Percentiles rank a stretch among this genome's conserved stretches.
These are phyloP conservation scores for Oreonectes daqikongensis DNA, from an alignment of 2,797 vertebrate genomes.

Conservation along the genomic window DNA sequence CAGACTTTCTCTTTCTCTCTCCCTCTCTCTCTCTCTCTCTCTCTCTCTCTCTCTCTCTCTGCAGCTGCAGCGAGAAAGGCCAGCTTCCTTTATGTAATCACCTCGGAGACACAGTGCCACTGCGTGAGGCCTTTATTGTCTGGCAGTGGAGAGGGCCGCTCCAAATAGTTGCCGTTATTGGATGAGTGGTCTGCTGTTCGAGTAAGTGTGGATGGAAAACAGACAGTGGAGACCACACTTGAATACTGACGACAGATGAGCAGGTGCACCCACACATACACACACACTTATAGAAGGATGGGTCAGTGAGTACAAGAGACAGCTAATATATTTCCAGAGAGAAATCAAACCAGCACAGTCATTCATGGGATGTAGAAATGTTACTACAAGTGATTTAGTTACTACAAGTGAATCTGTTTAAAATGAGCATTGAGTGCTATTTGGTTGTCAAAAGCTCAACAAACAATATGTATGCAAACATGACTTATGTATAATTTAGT, in stretches of 20 bases:
- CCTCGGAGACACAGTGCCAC: slow-evolving; percentile 30
- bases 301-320: slow-evolving; percentile 2
- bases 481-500: no score
- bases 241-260: slow-evolving; percentile 28
- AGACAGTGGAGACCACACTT: slow-evolving; percentile 12
- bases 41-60: slow-evolving; percentile 12
- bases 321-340: slow-evolving; percentile 1
- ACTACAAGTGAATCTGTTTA: no score
- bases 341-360: slow-evolving; percentile 2
- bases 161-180: slow-evolving; percentile 19
- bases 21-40: slow-evolving; percentile 10
- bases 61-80: slow-evolving; percentile 44
- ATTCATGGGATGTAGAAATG: neutral
- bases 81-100: slow-evolving; percentile 49
- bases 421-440: neutral
- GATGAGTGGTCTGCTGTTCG: slow-evolving; percentile 18
- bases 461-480: no score
- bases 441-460: no score
- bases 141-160: slow-evolving; percentile 24
- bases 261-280: slow-evolving; percentile 6
- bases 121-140: slow-evolving; percentile 44
- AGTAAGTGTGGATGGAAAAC: slow-evolving; percentile 37
- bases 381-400: neutral
- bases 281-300: neutral
- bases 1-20: slow-evolving; percentile 23